Evolutionary conservation across 1,140 invertebrate genomes (phyloP), one percentile per base, ranked within the genome.

Genomic region (Berghia stephanieae): DNA sequence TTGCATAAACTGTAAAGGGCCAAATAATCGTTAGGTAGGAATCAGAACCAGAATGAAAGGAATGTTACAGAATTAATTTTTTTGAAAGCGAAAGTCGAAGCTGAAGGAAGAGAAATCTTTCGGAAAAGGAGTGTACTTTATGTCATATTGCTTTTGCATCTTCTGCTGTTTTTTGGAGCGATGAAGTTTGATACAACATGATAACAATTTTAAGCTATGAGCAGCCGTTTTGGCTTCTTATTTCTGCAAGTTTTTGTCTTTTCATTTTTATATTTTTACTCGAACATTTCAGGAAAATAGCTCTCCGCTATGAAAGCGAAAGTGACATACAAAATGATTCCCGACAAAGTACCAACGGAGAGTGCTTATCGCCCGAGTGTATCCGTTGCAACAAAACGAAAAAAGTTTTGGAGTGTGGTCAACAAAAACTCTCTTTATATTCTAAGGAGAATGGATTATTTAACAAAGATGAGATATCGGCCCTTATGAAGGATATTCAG

Each of bases 311-410:
- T 27, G 21, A 27, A 36, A 18, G n/a, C 8, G 4, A 60, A 34
- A 16, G 4, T 27, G 16, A 71, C 6, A 27, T 21, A 4, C 44
- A 71, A 18, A 34, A 42, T n/a, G 49, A 44, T 6, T 0, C 1
- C 38, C 13, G 21, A 31, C 4, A 21, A 21, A 36, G 31, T 3
- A 63, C 44, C 44, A 43, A 63, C 66, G 75, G 71, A 18, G 49
- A 46, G 3, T 86, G 84, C 68, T 72, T 36, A 42, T 82, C 78
- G 49, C 76, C 81, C 13, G 79, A 79, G 40, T 86, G 84, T 82
- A 80, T 86, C 38, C 75, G 84, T 57, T 86, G 84, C 74, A 79
- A 71, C 68, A 75, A 72, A 73, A 81, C 82, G 57, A 57, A 67
- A 13, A 49, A 80, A 44, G 74, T 83, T 27, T 31, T 79, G 31